These are phyloP conservation scores for Dolichopus griseipennis DNA, from an alignment of 2,888 invertebrate species.

Conservation along the genomic window DNA sequence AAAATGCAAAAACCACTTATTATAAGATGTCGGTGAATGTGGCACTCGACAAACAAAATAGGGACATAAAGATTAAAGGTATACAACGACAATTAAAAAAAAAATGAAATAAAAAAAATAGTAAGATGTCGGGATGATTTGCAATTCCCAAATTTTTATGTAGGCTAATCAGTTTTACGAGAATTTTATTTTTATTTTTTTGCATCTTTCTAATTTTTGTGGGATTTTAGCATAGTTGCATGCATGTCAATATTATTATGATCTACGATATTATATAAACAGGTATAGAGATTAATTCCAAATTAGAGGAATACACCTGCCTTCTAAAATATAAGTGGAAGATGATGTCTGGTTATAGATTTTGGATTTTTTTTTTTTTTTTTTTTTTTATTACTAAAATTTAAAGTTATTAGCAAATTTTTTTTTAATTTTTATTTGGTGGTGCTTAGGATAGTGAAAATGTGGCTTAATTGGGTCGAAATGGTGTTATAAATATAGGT, in stretches of 20 bases:
- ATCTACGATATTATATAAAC: neutral
- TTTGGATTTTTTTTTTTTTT: neutral
- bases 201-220: too few species aligned
- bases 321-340: neutral
- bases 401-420: neutral
- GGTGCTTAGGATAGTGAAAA: neutral
- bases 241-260: neutral
- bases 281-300: neutral
- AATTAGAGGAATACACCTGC: neutral
- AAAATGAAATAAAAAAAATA: too few species aligned
- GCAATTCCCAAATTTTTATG: neutral
- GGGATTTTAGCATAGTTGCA: too few species aligned
- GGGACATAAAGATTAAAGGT: neutral
- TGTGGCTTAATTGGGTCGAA: neutral
- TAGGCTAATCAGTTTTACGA: neutral
- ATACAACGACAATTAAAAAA: too few species aligned
- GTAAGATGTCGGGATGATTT: neutral
- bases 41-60: constrained; percentile 2
- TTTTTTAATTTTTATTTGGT: neutral
- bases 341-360: neutral
- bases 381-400: neutral
- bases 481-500: constrained; percentile 2
- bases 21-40: neutral
- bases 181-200: too few species aligned
- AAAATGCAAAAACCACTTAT: too few species aligned